Percentiles rank a stretch among this genome's conserved stretches.
These are phyloP conservation scores for Leptinotarsa texana DNA, from an alignment of 1,140 invertebrate species.

Conservation along the genomic window DNA sequence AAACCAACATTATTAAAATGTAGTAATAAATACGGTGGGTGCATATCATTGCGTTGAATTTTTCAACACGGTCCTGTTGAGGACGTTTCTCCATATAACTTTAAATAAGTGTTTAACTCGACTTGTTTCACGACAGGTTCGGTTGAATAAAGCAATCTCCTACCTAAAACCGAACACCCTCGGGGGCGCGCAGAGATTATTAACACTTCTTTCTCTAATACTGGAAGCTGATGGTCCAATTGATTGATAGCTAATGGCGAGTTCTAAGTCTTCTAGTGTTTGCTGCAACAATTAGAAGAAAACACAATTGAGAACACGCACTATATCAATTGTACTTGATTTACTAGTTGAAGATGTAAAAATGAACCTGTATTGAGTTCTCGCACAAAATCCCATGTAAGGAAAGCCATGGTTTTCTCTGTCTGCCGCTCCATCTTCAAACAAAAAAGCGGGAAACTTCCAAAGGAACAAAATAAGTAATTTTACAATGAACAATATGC, in stretches of 20 bases:
- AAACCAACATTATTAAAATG: too few relatives aligned
- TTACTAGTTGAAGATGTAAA: too few relatives aligned
- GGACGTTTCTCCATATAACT: constrained; percentile 3
- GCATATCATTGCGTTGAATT: not conserved
- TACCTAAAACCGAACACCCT: constrained; percentile 15
- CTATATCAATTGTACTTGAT: not conserved
- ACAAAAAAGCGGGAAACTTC: too few relatives aligned
- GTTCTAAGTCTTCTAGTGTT: not conserved
- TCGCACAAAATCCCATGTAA: too few relatives aligned
- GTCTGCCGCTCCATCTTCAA: too few relatives aligned
- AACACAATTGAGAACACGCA: not conserved
- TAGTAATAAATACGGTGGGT: too few relatives aligned
- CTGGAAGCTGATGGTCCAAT: constrained; percentile 11
- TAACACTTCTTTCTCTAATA: constrained; percentile 19
- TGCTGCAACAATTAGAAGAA: not conserved
- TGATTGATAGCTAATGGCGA: constrained; percentile 4
- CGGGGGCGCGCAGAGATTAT: constrained; percentile 11
- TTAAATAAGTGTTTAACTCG: constrained; percentile 37
- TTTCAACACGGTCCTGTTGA: constrained; percentile 3
- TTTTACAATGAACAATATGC: too few relatives aligned
- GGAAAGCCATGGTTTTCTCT: too few relatives aligned
- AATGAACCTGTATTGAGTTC: too few relatives aligned
- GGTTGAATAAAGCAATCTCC: constrained; percentile 34
- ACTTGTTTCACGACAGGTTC: constrained; percentile 24
- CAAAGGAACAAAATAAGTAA: too few relatives aligned